Percentiles rank a stretch among this genome's conserved stretches.
Evolutionary conservation across 1,140 invertebrate species (phyloP).

Genomic region (Eciton burchellii): DNA sequence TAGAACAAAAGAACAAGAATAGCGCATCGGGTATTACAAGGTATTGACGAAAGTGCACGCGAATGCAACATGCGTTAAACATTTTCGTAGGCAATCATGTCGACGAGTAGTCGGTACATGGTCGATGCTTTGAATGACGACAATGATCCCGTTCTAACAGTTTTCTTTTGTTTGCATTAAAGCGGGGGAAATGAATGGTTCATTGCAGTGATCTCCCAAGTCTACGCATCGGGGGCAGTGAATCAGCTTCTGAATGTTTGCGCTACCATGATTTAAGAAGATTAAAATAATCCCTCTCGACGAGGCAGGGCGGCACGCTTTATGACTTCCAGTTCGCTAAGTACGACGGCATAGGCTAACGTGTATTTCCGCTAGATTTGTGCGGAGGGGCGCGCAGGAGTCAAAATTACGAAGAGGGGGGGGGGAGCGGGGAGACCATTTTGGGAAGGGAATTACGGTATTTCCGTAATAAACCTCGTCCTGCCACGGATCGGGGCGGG

Average conservation of each 20-base stretch:
- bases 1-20: not conserved
- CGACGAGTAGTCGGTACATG: too few relatives aligned
- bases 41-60: not conserved
- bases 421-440: too few relatives aligned
- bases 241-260: constrained; percentile 45
- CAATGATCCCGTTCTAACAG: not conserved
- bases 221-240: constrained; percentile 27
- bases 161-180: constrained; percentile 1
- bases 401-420: constrained; percentile 50
- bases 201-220: constrained; percentile 13
- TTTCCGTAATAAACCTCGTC: not conserved
- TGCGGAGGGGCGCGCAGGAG: not conserved
- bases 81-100: too few relatives aligned
- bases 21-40: too few relatives aligned
- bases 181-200: constrained; percentile 1
- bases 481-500: not conserved
- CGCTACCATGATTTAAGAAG: constrained; percentile 49
- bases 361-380: constrained; percentile 32
- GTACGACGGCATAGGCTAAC: constrained; percentile 24
- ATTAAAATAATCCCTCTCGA: constrained; percentile 54
- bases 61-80: too few relatives aligned
- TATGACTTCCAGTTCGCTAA: constrained; percentile 55
- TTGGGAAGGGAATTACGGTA: not conserved
- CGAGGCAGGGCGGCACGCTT: constrained; percentile 30
- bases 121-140: constrained; percentile 1